phyloP scores from a whole-genome alignment of 1,140 invertebrate genomes.

The Nomia melanderi region DNA sequence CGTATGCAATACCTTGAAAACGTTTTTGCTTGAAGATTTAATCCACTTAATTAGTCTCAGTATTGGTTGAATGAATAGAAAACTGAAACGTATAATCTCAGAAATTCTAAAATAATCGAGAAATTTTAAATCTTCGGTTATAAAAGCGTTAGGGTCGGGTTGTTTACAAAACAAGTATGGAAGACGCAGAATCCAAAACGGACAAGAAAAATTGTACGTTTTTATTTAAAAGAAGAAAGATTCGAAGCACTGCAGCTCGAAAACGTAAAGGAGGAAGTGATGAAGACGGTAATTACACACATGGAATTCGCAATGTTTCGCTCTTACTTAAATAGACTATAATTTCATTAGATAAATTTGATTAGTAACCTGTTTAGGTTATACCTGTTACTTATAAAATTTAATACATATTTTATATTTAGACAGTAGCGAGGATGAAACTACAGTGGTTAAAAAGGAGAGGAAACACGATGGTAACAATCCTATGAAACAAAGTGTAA shows the following conservation, averaged over 20 bases:
- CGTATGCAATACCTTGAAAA: neutral
- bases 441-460: conserved; percentile 80
- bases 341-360: conserved; percentile 59
- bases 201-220: conserved; percentile 72
- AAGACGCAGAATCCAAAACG: conserved; percentile 48
- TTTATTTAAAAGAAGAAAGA: conserved; percentile 80
- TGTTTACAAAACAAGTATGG: conserved; percentile 74
- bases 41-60: conserved; percentile 18
- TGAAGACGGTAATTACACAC: conserved; percentile 58
- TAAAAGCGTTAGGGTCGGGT: neutral
- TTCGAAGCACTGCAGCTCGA: conserved; percentile 71
- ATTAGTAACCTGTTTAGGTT: conserved; percentile 52
- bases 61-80: neutral
- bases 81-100: neutral
- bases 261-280: conserved; percentile 72
- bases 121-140: conserved; percentile 15
- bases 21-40: neutral
- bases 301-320: conserved; percentile 11
- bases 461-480: conserved; percentile 81
- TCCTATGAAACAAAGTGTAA: conserved; percentile 83
- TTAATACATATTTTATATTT: conserved; percentile 16
- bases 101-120: neutral
- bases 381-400: conserved; percentile 23
- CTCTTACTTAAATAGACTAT: conserved; percentile 55
- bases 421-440: conserved; percentile 80